Evolutionary conservation across 1,140 invertebrate genomes (phyloP).

Genomic region (Lepeophtheirus salmonis): DNA sequence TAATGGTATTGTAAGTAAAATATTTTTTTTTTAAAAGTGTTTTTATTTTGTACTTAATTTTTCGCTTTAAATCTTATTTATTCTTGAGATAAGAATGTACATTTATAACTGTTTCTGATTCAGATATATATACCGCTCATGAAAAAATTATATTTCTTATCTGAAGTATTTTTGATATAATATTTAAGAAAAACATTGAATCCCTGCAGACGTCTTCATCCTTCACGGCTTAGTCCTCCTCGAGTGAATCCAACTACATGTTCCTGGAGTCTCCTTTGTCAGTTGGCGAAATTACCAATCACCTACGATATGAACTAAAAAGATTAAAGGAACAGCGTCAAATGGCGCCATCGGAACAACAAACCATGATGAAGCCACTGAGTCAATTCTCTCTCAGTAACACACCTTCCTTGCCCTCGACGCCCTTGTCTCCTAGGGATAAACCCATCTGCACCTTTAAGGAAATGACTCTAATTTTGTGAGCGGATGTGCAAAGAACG

Average conservation of each 20-base stretch:
- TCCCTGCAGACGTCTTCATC: neutral
- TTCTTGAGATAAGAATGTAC: too few species aligned
- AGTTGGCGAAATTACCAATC: constrained; percentile 5
- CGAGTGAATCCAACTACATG: neutral
- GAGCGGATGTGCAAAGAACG: constrained; percentile 18
- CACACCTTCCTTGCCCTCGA: neutral
- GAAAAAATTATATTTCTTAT: too few species aligned
- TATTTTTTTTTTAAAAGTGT: too few species aligned
- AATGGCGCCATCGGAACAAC: too few species aligned
- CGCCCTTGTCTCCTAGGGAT: neutral
- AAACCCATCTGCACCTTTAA: constrained; percentile 17
- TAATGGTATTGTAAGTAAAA: too few species aligned
- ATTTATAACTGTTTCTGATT: too few species aligned
- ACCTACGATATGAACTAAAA: constrained; percentile 16
- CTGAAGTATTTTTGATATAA: too few species aligned
- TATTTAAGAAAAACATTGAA: too few species aligned
- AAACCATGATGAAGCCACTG: too few species aligned
- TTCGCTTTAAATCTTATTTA: too few species aligned
- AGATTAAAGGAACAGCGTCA: constrained; percentile 2
- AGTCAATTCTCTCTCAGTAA: neutral
- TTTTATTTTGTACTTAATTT: too few species aligned
- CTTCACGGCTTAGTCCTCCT: neutral
- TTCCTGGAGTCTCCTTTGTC: constrained; percentile 12
- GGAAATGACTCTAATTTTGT: constrained; percentile 18
- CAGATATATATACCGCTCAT: too few species aligned